A percentile compares a stretch with the other conserved stretches of the same genome.
Conservation (phyloP, 2,113 vertebrate genomes). For the Oophaga pumilio region DNA sequence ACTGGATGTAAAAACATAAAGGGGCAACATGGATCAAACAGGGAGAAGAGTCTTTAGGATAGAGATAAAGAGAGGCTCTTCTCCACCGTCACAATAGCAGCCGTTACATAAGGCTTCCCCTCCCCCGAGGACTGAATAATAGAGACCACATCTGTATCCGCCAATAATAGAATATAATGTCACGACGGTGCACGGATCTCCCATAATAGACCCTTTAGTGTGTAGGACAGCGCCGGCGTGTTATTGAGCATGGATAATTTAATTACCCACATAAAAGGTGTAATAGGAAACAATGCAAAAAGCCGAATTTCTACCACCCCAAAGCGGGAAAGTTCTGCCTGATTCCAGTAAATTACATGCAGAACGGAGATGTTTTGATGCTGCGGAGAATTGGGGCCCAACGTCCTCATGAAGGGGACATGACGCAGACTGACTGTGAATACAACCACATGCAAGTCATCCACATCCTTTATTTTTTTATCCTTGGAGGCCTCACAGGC, state of each 20-base stretch:
- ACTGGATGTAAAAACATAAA: not conserved
- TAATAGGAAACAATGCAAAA: not conserved
- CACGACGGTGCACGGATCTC: not conserved
- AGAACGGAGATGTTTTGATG: not conserved
- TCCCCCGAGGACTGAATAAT: not conserved
- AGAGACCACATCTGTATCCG: not conserved
- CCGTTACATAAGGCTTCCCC: not conserved
- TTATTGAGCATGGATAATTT: not conserved
- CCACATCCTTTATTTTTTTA: not conserved
- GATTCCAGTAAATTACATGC: not conserved
- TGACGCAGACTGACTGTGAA: not conserved
- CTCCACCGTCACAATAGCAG: not conserved
- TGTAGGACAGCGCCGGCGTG: too few relatives aligned
- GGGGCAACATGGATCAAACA: not conserved
- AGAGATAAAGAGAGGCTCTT: not conserved
- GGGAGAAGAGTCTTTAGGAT: not conserved
- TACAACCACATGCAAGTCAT: not conserved
- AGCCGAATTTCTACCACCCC: not conserved
- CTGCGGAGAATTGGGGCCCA: not conserved
- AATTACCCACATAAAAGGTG: slow-evolving; percentile 18
- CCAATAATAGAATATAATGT: not conserved
- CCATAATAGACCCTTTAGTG: not conserved
- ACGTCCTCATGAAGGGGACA: too few relatives aligned
- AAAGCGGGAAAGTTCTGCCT: not conserved
- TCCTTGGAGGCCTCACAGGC: not conserved